Evolutionary conservation across 2,797 vertebrate species (phyloP).

Genomic region (Tenualosa ilisha): DNA sequence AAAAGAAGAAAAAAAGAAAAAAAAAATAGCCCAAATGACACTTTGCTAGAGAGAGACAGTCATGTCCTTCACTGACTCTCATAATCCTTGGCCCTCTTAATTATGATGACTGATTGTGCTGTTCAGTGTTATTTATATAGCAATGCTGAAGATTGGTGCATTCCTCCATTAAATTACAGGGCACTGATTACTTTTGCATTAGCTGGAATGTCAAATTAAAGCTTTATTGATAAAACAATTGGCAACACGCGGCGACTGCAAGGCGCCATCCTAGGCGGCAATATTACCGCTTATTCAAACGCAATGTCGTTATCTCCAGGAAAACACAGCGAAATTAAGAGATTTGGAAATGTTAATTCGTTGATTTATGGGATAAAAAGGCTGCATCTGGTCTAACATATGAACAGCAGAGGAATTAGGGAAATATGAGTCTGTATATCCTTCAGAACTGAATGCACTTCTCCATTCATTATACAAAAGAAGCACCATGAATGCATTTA

Average conservation of each 20-base stretch:
- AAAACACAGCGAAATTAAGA: slow-evolving; percentile 43
- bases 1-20: not conserved
- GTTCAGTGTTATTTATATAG: slow-evolving; percentile 77
- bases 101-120: slow-evolving; percentile 69
- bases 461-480: slow-evolving; percentile 2
- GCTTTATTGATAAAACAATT: slow-evolving; percentile 77
- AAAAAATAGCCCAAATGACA: slow-evolving; percentile 24
- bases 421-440: not conserved
- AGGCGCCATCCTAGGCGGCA: slow-evolving; percentile 64
- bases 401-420: not conserved
- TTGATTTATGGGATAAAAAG: slow-evolving; percentile 49
- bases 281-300: slow-evolving; percentile 63
- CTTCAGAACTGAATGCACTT: not conserved
- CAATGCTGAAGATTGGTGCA: slow-evolving; percentile 69
- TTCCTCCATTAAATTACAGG: slow-evolving; percentile 74
- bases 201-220: slow-evolving; percentile 79
- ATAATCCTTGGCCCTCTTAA: slow-evolving; percentile 75
- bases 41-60: slow-evolving; percentile 70
- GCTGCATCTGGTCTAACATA: slow-evolving; percentile 29
- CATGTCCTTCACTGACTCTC: slow-evolving; percentile 67
- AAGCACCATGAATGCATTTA: slow-evolving; percentile 23
- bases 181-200: slow-evolving; percentile 73
- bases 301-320: slow-evolving; percentile 47
- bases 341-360: slow-evolving; percentile 49
- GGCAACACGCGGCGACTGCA: slow-evolving; percentile 69